These are phyloP conservation scores for Ditylenchus dipsaci DNA, from an alignment of 1,140 invertebrate genomes.

Conservation along the genomic window DNA sequence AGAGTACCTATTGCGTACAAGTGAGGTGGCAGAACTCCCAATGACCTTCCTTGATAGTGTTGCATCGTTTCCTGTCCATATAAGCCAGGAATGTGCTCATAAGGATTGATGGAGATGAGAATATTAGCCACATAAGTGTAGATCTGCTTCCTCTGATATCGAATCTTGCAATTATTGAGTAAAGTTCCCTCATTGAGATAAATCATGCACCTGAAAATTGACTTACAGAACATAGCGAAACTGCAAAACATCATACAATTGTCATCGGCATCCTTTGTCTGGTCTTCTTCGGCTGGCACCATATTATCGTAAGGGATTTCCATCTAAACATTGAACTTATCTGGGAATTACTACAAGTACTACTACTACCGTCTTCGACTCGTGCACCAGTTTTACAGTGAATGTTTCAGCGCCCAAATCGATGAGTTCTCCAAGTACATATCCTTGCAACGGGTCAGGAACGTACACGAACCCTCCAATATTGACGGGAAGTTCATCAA, in stretches of 20 bases:
- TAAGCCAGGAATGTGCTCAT: conserved; percentile 80
- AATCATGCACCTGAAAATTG: conserved; percentile 80
- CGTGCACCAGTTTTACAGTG: conserved; percentile 10
- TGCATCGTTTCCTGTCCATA: conserved; percentile 82
- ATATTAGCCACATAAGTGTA: conserved; percentile 98
- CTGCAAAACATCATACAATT: conserved; percentile 77
- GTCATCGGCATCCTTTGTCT: conserved; percentile 81
- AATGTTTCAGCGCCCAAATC: conserved; percentile 74
- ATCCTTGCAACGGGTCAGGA: conserved; percentile 79
- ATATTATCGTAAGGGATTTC: conserved; percentile 68
- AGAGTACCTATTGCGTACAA: conserved; percentile 85
- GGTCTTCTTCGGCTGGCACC: conserved; percentile 80
- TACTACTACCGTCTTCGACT: conserved; percentile 11
- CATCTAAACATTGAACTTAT: conserved; percentile 64
- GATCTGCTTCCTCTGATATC: conserved; percentile 90
- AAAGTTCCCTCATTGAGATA: conserved; percentile 94
- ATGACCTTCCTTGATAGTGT: conserved; percentile 83
- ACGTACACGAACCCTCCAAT: conserved; percentile 74
- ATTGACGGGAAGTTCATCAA: background rate
- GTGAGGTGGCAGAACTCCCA: conserved; percentile 88
- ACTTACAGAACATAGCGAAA: background rate
- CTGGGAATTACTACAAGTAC: conserved; percentile 51
- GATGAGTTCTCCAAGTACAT: conserved; percentile 78
- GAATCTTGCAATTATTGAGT: conserved; percentile 80
- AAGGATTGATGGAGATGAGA: conserved; percentile 93